phyloP scores from a whole-genome alignment of 2,113 vertebrate genomes.

The Pao palembangensis region DNA sequence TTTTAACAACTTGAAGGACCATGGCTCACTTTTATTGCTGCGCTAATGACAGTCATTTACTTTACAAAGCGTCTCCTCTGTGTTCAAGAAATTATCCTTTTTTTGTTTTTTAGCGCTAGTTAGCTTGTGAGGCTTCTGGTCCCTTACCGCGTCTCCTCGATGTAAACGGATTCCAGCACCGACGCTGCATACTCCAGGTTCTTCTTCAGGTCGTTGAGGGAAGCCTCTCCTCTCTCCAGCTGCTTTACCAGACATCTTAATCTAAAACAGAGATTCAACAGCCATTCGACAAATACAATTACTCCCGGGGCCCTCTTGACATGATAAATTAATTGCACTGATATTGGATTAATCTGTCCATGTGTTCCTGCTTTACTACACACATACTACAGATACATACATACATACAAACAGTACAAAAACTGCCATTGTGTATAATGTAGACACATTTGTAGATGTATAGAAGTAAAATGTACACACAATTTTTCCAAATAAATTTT shows the following conservation, averaged over 20 bases:
- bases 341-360: conserved; percentile 37
- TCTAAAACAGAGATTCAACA: conserved; percentile 69
- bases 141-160: conserved; percentile 91
- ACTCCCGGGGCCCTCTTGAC: conserved; percentile 22
- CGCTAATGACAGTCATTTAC: conserved; percentile 15
- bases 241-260: conserved; percentile 94
- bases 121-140: background rate
- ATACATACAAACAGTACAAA: too few species aligned
- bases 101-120: background rate
- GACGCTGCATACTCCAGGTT: conserved; percentile 95
- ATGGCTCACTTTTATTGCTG: background rate
- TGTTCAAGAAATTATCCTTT: conserved; percentile 12
- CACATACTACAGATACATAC: background rate
- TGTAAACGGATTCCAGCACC: conserved; percentile 94
- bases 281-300: conserved; percentile 53
- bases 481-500: too few species aligned
- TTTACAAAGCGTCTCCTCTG: conserved; percentile 8
- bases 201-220: conserved; percentile 92
- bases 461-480: too few species aligned
- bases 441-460: too few species aligned
- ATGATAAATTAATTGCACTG: conserved; percentile 38
- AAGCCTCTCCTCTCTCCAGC: conserved; percentile 93
- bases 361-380: conserved; percentile 1
- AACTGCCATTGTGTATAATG: too few species aligned
- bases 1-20: background rate